Evolutionary conservation across 2,113 vertebrate genomes (phyloP).

Genomic region (Poecile atricapillus): DNA sequence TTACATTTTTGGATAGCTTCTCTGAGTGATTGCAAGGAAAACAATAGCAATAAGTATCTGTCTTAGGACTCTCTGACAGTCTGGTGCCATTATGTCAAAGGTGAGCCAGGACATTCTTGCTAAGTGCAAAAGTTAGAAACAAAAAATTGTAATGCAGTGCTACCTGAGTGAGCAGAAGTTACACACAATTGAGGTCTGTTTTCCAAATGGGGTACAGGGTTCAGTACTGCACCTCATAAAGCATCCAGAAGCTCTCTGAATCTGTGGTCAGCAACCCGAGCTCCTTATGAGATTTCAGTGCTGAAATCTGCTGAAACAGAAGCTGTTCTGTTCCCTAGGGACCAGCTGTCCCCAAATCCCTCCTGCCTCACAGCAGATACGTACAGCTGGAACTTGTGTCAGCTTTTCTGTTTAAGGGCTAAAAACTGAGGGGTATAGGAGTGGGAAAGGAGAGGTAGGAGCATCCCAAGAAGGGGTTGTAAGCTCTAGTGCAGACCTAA

Average conservation of each 20-base stretch:
- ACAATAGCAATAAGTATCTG: background rate
- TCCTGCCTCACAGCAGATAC: background rate
- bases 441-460: background rate
- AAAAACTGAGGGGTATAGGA: background rate
- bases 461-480: background rate
- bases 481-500: background rate
- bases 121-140: background rate
- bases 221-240: background rate
- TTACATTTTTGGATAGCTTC: background rate
- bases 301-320: background rate
- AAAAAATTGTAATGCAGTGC: background rate
- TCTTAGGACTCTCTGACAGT: background rate
- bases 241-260: background rate
- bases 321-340: background rate
- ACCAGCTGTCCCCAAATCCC: background rate
- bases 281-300: background rate
- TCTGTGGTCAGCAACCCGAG: background rate
- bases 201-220: background rate
- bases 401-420: background rate
- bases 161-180: background rate
- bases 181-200: background rate
- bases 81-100: background rate
- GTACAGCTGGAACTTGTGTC: background rate
- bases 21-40: background rate
- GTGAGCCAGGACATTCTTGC: background rate